phyloP scores from a whole-genome alignment of 2,113 vertebrate genomes.

The Paraplagusia blochii region DNA sequence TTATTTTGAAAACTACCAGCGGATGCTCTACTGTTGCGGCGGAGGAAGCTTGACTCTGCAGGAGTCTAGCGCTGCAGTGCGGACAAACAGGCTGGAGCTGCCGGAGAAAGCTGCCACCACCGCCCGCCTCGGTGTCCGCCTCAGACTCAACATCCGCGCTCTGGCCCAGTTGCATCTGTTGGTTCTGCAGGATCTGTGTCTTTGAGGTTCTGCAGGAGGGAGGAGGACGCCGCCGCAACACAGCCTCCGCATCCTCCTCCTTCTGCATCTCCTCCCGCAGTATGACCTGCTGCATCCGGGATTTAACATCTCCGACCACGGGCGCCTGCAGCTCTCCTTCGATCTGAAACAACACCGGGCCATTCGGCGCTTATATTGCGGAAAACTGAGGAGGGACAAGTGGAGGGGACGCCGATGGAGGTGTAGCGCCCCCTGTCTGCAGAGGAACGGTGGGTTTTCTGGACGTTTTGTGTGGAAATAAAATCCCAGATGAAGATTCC shows the following conservation, averaged over 20 bases:
- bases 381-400: neutral
- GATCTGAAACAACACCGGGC: constrained; percentile 2
- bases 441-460: constrained; percentile 64
- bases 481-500: constrained; percentile 77
- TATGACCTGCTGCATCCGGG: no score
- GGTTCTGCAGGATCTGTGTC: neutral
- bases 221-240: constrained; percentile 20
- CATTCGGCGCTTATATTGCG: neutral
- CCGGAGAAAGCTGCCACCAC: constrained; percentile 35
- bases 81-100: constrained; percentile 68
- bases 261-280: constrained; percentile 13
- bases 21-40: constrained; percentile 42
- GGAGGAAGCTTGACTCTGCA: constrained; percentile 26
- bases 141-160: neutral
- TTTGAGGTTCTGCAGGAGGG: constrained; percentile 27
- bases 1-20: constrained; percentile 45
- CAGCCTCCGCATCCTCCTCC: constrained; percentile 23
- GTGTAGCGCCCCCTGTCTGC: constrained; percentile 31
- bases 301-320: no score
- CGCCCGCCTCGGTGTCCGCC: constrained; percentile 15
- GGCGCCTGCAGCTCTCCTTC: neutral
- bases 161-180: neutral
- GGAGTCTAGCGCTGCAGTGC: constrained; percentile 76
- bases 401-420: constrained; percentile 27
- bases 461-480: constrained; percentile 58